These are phyloP conservation scores for Carpatolechia fugitivella DNA, from an alignment of 2,888 invertebrate genomes.

Conservation along the genomic window DNA sequence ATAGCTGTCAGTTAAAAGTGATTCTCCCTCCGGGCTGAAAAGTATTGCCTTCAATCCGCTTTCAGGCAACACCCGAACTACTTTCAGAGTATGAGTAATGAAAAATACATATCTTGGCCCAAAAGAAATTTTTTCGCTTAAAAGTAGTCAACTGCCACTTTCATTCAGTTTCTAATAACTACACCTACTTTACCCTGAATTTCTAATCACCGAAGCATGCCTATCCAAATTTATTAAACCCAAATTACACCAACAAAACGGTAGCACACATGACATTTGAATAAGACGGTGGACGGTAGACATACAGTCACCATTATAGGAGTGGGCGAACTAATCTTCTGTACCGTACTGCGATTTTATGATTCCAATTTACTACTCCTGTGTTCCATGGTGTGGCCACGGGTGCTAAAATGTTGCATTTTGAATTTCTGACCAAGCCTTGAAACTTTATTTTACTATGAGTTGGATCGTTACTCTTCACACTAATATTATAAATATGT, in stretches of 20 bases:
- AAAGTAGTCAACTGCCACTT: too few species aligned
- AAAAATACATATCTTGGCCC: too few species aligned
- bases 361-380: conserved; percentile 62
- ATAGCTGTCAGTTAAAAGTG: too few species aligned
- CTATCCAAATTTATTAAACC: conserved; percentile 12
- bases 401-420: conserved; percentile 26
- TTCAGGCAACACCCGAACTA: too few species aligned
- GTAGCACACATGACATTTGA: conserved; percentile 39
- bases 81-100: too few species aligned
- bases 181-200: conserved; percentile 13
- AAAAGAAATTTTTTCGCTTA: too few species aligned
- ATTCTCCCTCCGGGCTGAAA: too few species aligned
- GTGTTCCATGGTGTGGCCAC: conserved; percentile 49
- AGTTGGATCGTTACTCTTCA: not conserved
- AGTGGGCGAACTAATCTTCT: conserved; percentile 60
- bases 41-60: too few species aligned
- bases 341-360: conserved; percentile 59
- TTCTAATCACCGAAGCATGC: conserved; percentile 12
- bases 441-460: not conserved
- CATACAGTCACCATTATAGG: conserved; percentile 26
- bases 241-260: conserved; percentile 12
- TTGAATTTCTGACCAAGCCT: not conserved
- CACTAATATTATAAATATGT: too few species aligned
- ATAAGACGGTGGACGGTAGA: conserved; percentile 33
- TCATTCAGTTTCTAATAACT: too few species aligned